Conservation (phyloP, 2,888 invertebrate species). For the Camptogramma bilineatum region DNA sequence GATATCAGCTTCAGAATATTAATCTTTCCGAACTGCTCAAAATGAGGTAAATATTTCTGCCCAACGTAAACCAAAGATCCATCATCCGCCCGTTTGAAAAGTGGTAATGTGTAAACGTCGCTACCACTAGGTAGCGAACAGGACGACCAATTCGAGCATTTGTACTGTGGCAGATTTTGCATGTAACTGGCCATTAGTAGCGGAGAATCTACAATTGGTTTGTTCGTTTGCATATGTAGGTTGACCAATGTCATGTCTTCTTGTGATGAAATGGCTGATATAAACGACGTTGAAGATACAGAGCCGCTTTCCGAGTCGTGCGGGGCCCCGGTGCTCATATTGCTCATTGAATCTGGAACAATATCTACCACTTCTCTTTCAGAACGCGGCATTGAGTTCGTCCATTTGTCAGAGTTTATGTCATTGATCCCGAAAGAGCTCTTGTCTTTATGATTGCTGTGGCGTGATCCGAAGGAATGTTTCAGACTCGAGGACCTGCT, state of each 20-base stretch:
- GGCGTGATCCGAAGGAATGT: slow-evolving; percentile 85
- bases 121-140: slow-evolving; percentile 89
- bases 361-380: slow-evolving; percentile 60
- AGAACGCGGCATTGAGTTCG: slow-evolving; percentile 68
- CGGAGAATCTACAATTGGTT: slow-evolving; percentile 96
- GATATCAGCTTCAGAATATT: slow-evolving; percentile 73
- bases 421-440: slow-evolving; percentile 85
- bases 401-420: slow-evolving; percentile 74
- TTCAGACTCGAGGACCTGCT: slow-evolving; percentile 89
- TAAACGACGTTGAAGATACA: slow-evolving; percentile 93
- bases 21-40: slow-evolving; percentile 71
- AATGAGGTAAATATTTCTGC: slow-evolving; percentile 75
- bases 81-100: slow-evolving; percentile 92
- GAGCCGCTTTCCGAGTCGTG: slow-evolving; percentile 92
- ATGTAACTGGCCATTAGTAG: slow-evolving; percentile 97
- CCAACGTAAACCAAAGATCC: slow-evolving; percentile 91
- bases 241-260: slow-evolving; percentile 97
- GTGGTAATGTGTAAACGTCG: slow-evolving; percentile 91
- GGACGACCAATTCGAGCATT: slow-evolving; percentile 90
- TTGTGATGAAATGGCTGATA: slow-evolving; percentile 96
- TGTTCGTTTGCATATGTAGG: slow-evolving; percentile 96
- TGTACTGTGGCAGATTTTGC: slow-evolving; percentile 94
- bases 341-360: slow-evolving; percentile 76
- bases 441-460: slow-evolving; percentile 79
- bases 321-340: slow-evolving; percentile 72